Evolutionary conservation across 2,113 vertebrate genomes (phyloP).

Genomic region (Semicossyphus pulcher): DNA sequence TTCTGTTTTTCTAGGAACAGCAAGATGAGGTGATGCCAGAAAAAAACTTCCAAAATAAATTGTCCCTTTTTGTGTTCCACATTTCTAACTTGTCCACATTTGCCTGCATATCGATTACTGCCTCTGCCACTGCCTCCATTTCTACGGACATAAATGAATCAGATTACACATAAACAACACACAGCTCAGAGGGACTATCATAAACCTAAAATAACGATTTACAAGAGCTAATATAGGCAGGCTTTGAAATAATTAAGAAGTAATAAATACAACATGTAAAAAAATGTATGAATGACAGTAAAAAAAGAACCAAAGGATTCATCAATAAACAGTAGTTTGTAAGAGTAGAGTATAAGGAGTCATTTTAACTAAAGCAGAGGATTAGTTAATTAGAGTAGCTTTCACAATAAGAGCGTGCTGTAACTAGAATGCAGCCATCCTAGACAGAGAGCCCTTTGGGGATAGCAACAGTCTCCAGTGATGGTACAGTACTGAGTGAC

Average conservation of each 20-base stretch:
- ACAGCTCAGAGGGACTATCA: slow-evolving; percentile 16
- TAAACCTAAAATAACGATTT: slow-evolving; percentile 32
- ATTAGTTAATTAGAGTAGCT: slow-evolving; percentile 69
- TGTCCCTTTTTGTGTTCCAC: slow-evolving; percentile 60
- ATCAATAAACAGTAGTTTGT: slow-evolving; percentile 34
- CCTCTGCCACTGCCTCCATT: slow-evolving; percentile 77
- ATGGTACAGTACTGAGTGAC: slow-evolving; percentile 57
- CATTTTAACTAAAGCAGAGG: slow-evolving; percentile 31
- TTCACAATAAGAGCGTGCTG: slow-evolving; percentile 52
- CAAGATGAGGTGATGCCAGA: not conserved
- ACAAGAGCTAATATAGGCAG: not conserved
- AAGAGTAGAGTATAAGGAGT: slow-evolving; percentile 14
- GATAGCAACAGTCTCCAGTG: slow-evolving; percentile 52
- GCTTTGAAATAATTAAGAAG: slow-evolving; percentile 17
- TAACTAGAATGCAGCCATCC: slow-evolving; percentile 62
- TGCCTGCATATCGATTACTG: slow-evolving; percentile 62
- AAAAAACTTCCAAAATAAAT: slow-evolving; percentile 43
- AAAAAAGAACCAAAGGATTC: not conserved
- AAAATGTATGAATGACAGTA: not conserved
- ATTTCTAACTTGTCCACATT: slow-evolving; percentile 55
- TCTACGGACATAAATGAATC: slow-evolving; percentile 74
- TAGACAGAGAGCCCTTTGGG: slow-evolving; percentile 46
- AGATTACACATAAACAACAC: slow-evolving; percentile 57
- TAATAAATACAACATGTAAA: slow-evolving; percentile 16
- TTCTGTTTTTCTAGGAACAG: not conserved